Evolutionary conservation across 2,888 invertebrate genomes (phyloP), one percentile per base, ranked within the genome.

Genomic region (Machimus atricapillus): DNA sequence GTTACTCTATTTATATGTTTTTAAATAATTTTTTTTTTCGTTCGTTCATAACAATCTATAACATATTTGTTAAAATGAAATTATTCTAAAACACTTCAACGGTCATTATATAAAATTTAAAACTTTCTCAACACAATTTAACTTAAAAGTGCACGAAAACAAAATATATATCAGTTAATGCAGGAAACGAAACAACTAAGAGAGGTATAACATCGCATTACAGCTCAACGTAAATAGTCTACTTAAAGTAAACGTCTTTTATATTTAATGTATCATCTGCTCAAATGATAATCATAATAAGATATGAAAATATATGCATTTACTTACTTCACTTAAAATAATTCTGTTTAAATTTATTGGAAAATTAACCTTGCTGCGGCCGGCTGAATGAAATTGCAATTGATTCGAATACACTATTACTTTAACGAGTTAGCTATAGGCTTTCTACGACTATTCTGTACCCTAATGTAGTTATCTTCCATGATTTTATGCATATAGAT

Each of bases 361-460:
- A 82, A 85, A 74, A 85, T 85, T 85, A 85, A 85, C 85, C 85
- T 85, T 85, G 85, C 14, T 85, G 74, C 85, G 85, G 85, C 34
- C 23, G 74, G 46, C 43, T 34, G 2, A 74, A 43, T 27, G 40
- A 5, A 74, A 85, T 73, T 9, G 56, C 19, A 23, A 85, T 73
- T 85, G 27, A 27, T n/a, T 31, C 2, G 37, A 19, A 14, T 73
- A n/a, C 43, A 31, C 58, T 74, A 85, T 85, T 74, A 85, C 37
- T 66, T 85, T 40, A 37, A 66, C 31, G 23, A 85, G 73, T 73
- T 85, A 74, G 43, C 46, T 73, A 27, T 14, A 85, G 85, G 85
- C 74, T 74, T 74, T 85, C 43, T 85, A 85, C 73, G 37, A 82
- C 82, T 82, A 82, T 74, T 40, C 31, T 79, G 43, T 79, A 79